Percentiles rank a stretch among this genome's conserved stretches.
Conservation (phyloP, 2,888 invertebrate species). For the Mimachlamys varia region DNA sequence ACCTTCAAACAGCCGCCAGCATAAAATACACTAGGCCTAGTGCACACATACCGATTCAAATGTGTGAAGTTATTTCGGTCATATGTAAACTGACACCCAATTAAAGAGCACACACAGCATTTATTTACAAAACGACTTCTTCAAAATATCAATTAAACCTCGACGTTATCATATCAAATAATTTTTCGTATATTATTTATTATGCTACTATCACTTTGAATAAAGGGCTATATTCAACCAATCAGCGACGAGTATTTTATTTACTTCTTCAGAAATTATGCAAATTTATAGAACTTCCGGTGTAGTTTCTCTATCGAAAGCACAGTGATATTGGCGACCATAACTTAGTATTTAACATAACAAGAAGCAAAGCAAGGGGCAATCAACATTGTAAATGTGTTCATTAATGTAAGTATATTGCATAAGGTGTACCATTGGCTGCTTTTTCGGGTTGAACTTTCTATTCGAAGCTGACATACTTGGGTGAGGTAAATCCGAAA, state of each 20-base stretch:
- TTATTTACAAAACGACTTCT: no score
- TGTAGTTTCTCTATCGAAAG: conserved; percentile 16
- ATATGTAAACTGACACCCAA: no score
- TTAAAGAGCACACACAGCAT: no score
- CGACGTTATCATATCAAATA: no score
- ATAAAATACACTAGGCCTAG: no score
- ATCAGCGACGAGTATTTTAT: conserved; percentile 3
- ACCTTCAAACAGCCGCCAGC: no score
- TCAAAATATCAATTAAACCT: no score
- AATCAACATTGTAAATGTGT: not conserved
- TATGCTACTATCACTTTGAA: conserved; percentile 36
- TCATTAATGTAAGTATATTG: conserved; percentile 12
- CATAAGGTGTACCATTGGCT: not conserved
- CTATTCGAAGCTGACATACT: not conserved
- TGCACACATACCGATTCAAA: no score
- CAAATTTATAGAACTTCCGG: conserved; percentile 23
- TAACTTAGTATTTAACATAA: not conserved
- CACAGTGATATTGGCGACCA: not conserved
- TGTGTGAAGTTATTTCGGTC: no score
- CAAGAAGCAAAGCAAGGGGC: not conserved
- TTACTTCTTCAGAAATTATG: conserved; percentile 26
- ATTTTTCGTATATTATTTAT: not conserved
- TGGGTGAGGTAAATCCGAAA: conserved; percentile 21
- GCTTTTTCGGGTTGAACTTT: not conserved
- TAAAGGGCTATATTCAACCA: not conserved